These are phyloP conservation scores for Hirtodrosophila alboralis DNA, from an alignment of 2,888 invertebrate genomes.

Conservation along the genomic window DNA sequence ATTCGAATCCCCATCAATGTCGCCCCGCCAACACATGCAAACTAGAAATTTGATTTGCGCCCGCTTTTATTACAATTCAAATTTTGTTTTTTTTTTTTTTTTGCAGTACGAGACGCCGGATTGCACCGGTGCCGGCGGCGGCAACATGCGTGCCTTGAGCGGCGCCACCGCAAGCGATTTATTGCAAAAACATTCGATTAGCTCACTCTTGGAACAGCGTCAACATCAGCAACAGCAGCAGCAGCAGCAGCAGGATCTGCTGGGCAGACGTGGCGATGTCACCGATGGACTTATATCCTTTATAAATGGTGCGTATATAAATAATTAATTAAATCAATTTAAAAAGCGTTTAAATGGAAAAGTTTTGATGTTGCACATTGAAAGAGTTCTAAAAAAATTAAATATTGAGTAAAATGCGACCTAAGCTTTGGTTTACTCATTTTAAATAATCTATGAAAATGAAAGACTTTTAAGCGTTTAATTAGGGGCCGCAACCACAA, in stretches of 20 bases:
- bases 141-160: conserved; percentile 74
- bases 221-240: conserved; percentile 67
- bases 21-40: conserved; percentile 40
- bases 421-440: too few relatives aligned
- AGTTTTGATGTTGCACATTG: too few relatives aligned
- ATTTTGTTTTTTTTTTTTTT: conserved; percentile 17
- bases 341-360: too few relatives aligned
- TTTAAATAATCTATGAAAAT: too few relatives aligned
- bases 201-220: conserved; percentile 85
- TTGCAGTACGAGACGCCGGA: conserved; percentile 77
- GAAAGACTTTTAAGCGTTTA: too few relatives aligned
- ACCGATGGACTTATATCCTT: conserved; percentile 75
- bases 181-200: conserved; percentile 85
- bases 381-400: too few relatives aligned
- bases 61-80: conserved; percentile 56
- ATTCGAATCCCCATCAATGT: conserved; percentile 48
- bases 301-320: conserved; percentile 77
- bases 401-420: too few relatives aligned
- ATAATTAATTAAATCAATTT: neutral
- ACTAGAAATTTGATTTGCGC: conserved; percentile 35
- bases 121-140: conserved; percentile 46
- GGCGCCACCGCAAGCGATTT: conserved; percentile 82
- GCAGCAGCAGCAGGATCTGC: conserved; percentile 73
- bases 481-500: too few relatives aligned
- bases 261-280: conserved; percentile 69